These are phyloP conservation scores for Muntiacus muntjak DNA, from an alignment of 2,113 vertebrate genomes.

Conservation along the genomic window DNA sequence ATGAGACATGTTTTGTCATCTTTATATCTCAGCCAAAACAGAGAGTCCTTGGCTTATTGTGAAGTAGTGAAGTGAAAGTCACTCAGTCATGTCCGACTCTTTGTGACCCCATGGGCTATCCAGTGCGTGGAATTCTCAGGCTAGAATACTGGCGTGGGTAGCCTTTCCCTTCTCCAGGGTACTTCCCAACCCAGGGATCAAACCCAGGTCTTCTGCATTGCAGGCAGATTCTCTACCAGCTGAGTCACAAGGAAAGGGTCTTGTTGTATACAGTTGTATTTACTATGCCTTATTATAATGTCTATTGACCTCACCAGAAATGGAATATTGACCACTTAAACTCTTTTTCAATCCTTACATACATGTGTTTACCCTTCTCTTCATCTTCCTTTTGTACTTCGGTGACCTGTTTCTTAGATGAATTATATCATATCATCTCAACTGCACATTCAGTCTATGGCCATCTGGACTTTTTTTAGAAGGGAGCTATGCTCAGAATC, in stretches of 20 bases:
- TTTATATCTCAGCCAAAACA: background rate
- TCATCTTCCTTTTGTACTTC: background rate
- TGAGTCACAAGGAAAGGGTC: background rate
- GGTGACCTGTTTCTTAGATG: background rate
- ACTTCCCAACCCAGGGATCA: background rate
- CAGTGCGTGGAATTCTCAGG: background rate
- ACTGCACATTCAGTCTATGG: background rate
- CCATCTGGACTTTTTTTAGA: background rate
- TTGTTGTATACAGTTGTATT: background rate
- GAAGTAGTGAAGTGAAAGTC: background rate
- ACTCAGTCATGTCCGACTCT: fast-evolving
- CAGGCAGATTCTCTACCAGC: fast-evolving
- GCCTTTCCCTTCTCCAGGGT: background rate
- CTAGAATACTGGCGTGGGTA: background rate
- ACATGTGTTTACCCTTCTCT: background rate
- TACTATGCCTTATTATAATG: background rate
- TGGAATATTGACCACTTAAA: background rate
- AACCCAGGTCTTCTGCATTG: fast-evolving
- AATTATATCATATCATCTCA: background rate
- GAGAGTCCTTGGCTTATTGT: background rate
- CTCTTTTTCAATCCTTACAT: no score
- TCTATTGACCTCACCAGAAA: background rate
- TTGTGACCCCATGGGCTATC: background rate
- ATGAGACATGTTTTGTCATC: background rate
- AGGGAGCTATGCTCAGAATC: background rate